phyloP scores from a whole-genome alignment of 2,888 invertebrate genomes.

The Papilio protenor region DNA sequence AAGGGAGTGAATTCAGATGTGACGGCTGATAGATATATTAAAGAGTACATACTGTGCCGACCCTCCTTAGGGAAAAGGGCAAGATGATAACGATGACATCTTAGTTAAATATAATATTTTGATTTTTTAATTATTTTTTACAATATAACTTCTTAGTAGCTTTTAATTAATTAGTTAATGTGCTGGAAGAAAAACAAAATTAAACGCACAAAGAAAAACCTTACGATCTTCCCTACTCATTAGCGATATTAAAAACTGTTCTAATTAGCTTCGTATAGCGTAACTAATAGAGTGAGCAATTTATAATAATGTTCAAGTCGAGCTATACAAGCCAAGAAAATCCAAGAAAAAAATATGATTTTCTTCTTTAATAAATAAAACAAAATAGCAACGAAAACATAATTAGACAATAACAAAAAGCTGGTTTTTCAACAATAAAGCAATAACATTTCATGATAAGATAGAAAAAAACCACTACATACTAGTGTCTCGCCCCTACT shows the following conservation, averaged over 20 bases:
- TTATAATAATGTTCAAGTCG: background rate
- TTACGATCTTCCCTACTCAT: background rate
- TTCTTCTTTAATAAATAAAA: background rate
- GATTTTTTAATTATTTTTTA: background rate
- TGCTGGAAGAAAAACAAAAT: background rate
- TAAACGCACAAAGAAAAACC: slow-evolving; percentile 2
- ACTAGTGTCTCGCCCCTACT: too few species aligned
- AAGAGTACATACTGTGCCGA: too few species aligned
- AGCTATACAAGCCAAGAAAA: background rate
- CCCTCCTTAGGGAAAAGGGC: too few species aligned
- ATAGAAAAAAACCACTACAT: too few species aligned
- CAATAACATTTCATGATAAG: too few species aligned
- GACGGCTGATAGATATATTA: too few species aligned
- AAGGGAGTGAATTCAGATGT: too few species aligned
- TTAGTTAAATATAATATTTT: too few species aligned
- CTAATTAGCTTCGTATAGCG: background rate
- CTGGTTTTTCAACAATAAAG: too few species aligned
- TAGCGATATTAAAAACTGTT: slow-evolving; percentile 18
- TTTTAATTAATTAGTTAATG: background rate
- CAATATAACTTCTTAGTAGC: background rate
- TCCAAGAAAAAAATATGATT: background rate
- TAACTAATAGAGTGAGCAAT: background rate
- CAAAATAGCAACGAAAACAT: too few species aligned
- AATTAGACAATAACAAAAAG: too few species aligned
- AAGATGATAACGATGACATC: too few species aligned